Percentiles rank a stretch among this genome's conserved stretches.
Conservation (phyloP, 2,888 invertebrate species). For the Cordylochernes scorpioides region DNA sequence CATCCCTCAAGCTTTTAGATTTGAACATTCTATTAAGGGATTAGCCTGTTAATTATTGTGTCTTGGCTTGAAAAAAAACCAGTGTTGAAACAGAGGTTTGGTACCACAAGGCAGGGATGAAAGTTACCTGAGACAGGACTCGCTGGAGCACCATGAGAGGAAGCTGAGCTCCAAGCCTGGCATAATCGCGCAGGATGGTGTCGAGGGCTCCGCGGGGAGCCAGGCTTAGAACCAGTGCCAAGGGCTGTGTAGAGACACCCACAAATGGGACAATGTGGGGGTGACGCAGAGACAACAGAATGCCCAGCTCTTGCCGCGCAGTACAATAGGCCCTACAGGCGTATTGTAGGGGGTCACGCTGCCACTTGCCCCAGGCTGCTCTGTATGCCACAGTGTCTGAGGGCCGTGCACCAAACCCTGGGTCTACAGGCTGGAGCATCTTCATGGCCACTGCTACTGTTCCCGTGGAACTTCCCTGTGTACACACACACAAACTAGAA, state of each 20-base stretch:
- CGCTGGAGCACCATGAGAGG: slow-evolving; percentile 53
- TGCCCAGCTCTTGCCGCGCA: slow-evolving; percentile 72
- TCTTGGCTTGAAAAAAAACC: too few species aligned
- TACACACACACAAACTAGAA: background rate
- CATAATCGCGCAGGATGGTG: slow-evolving; percentile 50
- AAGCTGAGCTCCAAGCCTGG: slow-evolving; percentile 52
- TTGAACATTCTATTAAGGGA: too few species aligned
- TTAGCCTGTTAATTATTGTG: too few species aligned
- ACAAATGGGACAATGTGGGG: slow-evolving; percentile 71
- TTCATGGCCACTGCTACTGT: slow-evolving; percentile 75
- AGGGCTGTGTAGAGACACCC: slow-evolving; percentile 62
- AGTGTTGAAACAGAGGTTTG: too few species aligned
- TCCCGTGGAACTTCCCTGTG: slow-evolving; percentile 21
- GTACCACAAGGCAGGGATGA: too few species aligned
- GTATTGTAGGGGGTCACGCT: slow-evolving; percentile 63
- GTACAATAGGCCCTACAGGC: slow-evolving; percentile 90
- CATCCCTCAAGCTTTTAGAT: too few species aligned
- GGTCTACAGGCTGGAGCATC: slow-evolving; percentile 77
- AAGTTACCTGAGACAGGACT: slow-evolving; percentile 46
- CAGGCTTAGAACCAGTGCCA: slow-evolving; percentile 60
- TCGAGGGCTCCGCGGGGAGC: slow-evolving; percentile 81
- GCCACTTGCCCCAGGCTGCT: slow-evolving; percentile 61
- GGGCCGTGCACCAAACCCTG: slow-evolving; percentile 38
- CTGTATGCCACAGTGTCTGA: slow-evolving; percentile 35
- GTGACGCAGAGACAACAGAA: slow-evolving; percentile 56